A percentile compares a stretch with the other conserved stretches of the same genome.
phyloP scores from a whole-genome alignment of 2,797 vertebrate species.

The Myioborus melanocephalus region DNA sequence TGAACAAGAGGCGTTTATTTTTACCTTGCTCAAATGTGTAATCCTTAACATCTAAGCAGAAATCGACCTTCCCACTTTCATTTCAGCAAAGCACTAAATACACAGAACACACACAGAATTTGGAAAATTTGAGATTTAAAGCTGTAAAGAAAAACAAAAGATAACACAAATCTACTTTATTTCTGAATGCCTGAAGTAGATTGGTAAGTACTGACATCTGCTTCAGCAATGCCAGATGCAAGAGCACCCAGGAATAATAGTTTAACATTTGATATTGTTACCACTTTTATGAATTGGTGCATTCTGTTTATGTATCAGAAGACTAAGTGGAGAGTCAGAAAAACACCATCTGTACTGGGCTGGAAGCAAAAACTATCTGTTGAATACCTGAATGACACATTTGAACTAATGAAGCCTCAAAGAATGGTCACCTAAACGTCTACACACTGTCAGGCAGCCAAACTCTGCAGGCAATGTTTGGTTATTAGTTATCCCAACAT shows the following conservation, averaged over 20 bases:
- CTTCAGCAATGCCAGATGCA: background rate
- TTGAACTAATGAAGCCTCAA: background rate
- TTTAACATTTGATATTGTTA: background rate
- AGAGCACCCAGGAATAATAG: background rate
- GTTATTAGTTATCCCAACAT: background rate
- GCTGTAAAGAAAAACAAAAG: background rate
- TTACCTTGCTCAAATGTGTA: background rate
- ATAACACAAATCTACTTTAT: background rate
- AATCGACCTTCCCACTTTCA: background rate
- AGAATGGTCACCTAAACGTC: background rate
- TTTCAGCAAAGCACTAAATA: background rate
- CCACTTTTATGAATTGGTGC: background rate
- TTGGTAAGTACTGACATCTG: background rate
- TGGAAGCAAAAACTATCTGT: background rate
- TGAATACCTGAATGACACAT: background rate
- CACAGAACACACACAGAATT: background rate
- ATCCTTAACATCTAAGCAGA: background rate
- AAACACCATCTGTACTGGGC: background rate
- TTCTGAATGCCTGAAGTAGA: background rate
- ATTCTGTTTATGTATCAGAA: background rate
- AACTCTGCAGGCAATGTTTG: background rate
- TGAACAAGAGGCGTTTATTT: background rate
- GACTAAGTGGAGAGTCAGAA: background rate
- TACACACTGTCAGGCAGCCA: background rate
- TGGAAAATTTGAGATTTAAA: background rate